Evolutionary conservation across 2,888 invertebrate genomes (phyloP).

Genomic region (Cenopis cana): DNA sequence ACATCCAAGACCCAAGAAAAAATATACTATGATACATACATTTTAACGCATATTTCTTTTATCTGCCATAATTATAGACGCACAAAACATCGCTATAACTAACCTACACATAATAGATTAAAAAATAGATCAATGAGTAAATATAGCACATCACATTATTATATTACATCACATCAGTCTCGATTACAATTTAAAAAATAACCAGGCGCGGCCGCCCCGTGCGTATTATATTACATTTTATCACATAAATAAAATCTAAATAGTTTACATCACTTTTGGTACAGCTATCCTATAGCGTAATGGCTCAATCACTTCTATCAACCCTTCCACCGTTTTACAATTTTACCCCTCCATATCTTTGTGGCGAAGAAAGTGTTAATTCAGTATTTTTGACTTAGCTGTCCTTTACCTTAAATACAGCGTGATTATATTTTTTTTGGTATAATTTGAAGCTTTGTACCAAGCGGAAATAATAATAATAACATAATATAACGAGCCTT

Average conservation of each 20-base stretch:
- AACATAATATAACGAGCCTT: constrained; percentile 16
- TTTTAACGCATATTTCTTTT: not conserved
- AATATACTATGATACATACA: not conserved
- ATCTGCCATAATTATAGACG: constrained; percentile 40
- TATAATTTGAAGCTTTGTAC: constrained; percentile 30
- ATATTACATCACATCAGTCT: constrained; percentile 72
- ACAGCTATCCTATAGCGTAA: constrained; percentile 30
- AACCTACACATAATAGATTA: constrained; percentile 54
- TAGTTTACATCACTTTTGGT: constrained; percentile 38
- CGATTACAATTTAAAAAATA: constrained; percentile 54
- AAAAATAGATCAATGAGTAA: constrained; percentile 68
- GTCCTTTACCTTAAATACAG: constrained; percentile 10
- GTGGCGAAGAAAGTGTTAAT: not conserved
- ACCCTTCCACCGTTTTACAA: not conserved
- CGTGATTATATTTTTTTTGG: constrained; percentile 20
- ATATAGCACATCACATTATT: constrained; percentile 67
- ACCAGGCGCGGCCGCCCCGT: constrained; percentile 25
- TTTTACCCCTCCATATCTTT: not conserved
- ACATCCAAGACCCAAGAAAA: no score
- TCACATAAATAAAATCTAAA: constrained; percentile 46
- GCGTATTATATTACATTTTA: constrained; percentile 39
- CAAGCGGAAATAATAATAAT: constrained; percentile 19
- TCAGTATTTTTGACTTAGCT: constrained; percentile 25
- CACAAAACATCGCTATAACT: constrained; percentile 46
- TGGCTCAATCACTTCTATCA: not conserved